Percentiles rank a stretch among this genome's conserved stretches.
These are phyloP conservation scores for Meghimatium bilineatum DNA, from an alignment of 2,888 invertebrate species.

Conservation along the genomic window DNA sequence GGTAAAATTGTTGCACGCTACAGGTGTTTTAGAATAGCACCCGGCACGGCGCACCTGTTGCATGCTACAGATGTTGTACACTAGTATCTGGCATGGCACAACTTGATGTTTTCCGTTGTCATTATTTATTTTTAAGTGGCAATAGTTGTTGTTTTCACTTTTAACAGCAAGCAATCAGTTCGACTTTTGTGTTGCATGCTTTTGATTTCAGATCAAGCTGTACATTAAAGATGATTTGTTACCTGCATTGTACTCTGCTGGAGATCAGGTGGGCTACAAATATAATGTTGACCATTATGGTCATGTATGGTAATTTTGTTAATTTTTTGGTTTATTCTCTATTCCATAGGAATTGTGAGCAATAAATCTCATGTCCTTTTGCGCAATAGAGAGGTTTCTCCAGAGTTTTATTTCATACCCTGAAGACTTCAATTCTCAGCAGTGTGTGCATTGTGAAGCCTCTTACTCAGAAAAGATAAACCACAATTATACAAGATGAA, in stretches of 20 bases:
- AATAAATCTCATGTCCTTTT: too few relatives aligned
- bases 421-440: too few relatives aligned
- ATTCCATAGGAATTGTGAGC: too few relatives aligned
- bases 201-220: conserved; percentile 85
- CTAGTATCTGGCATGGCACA: neutral
- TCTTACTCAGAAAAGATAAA: too few relatives aligned
- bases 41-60: neutral
- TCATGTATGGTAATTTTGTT: too few relatives aligned
- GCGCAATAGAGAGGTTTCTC: too few relatives aligned
- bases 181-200: neutral
- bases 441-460: too few relatives aligned
- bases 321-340: too few relatives aligned
- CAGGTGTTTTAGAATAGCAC: neutral
- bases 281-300: neutral
- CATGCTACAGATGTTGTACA: neutral
- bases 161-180: neutral
- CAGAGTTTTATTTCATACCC: too few relatives aligned
- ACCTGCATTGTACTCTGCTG: conserved; percentile 96
- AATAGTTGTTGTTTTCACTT: neutral
- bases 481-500: too few relatives aligned
- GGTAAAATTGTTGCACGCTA: conserved; percentile 79
- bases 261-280: conserved; percentile 88
- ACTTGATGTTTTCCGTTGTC: conserved; percentile 13
- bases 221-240: conserved; percentile 98
- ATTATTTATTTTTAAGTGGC: neutral